phyloP scores from a whole-genome alignment of 1,140 invertebrate genomes.

The Coboldia fuscipes region DNA sequence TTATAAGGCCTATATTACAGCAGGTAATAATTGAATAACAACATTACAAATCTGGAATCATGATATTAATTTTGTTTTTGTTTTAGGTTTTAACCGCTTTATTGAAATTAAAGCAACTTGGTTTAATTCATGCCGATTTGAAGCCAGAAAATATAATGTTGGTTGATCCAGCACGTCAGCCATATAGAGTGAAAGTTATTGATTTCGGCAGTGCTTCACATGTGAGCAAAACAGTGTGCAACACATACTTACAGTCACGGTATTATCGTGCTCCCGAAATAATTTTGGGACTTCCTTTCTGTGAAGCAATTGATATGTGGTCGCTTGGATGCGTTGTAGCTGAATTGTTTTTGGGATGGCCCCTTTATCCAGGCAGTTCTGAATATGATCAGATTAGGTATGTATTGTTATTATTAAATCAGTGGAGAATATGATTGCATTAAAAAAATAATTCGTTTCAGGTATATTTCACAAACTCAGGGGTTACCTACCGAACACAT shows the following conservation, averaged over 20 bases:
- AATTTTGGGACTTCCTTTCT: conserved; percentile 92
- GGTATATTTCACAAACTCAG: conserved; percentile 44
- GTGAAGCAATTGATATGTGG: conserved; percentile 99
- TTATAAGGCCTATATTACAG: conserved; percentile 94
- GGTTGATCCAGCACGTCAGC: conserved; percentile 90
- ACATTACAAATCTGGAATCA: background rate
- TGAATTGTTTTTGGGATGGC: conserved; percentile 98
- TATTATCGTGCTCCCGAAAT: conserved; percentile 99
- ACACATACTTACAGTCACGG: conserved; percentile 96
- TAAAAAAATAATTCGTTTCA: conserved; percentile 1
- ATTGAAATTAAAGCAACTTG: conserved; percentile 92
- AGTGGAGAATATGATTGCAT: background rate
- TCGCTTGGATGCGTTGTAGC: conserved; percentile 98
- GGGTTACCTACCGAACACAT: conserved; percentile 94
- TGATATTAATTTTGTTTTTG: background rate
- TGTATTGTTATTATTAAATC: background rate
- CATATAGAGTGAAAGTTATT: conserved; percentile 94
- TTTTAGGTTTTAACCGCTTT: conserved; percentile 65
- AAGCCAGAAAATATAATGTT: conserved; percentile 99
- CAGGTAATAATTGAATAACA: conserved; percentile 41
- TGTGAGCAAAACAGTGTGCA: conserved; percentile 97
- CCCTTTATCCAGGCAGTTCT: conserved; percentile 95
- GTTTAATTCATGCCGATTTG: conserved; percentile 96
- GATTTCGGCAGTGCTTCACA: conserved; percentile 99
- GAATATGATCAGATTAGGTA: conserved; percentile 98